Percentiles rank a stretch among this genome's conserved stretches.
Evolutionary conservation across 2,888 invertebrate genomes (phyloP).

Genomic region (Ichneumoninae sp.): DNA sequence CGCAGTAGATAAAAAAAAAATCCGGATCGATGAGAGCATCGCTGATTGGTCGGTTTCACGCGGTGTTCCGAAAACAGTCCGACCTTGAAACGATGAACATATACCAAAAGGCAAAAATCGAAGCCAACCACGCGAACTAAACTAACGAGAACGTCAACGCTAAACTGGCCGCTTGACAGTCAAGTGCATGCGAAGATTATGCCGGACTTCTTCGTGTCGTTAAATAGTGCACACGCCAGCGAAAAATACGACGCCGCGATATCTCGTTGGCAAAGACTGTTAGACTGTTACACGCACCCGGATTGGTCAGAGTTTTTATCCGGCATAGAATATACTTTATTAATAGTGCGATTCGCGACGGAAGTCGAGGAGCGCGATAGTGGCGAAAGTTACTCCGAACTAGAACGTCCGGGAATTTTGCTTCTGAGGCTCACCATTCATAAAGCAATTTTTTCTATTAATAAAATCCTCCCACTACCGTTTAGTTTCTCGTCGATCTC

Average conservation of each 20-base stretch:
- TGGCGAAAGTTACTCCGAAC: slow-evolving; percentile 37
- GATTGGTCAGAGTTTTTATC: slow-evolving; percentile 28
- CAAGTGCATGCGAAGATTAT: slow-evolving; percentile 29
- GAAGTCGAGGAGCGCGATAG: slow-evolving; percentile 47
- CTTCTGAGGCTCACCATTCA: slow-evolving; percentile 40
- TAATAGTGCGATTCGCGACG: slow-evolving; percentile 23
- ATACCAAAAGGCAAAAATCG: neutral
- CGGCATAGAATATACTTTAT: slow-evolving; percentile 7
- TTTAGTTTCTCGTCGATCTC: neutral
- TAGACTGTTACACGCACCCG: neutral
- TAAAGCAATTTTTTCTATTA: slow-evolving; percentile 64
- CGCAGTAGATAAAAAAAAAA: neutral
- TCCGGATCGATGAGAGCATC: neutral
- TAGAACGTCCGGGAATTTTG: slow-evolving; percentile 48
- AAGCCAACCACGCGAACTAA: neutral
- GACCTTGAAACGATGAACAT: neutral
- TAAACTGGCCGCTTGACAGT: slow-evolving; percentile 34
- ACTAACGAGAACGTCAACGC: slow-evolving; percentile 17
- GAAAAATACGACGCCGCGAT: slow-evolving; percentile 51
- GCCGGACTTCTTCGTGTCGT: slow-evolving; percentile 15
- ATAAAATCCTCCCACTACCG: slow-evolving; percentile 59
- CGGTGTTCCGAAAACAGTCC: neutral
- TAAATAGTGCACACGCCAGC: slow-evolving; percentile 43
- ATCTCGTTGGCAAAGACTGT: slow-evolving; percentile 30
- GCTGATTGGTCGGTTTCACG: neutral